These are phyloP conservation scores for Amphilophus citrinellus DNA, from an alignment of 2,113 vertebrate genomes.

Conservation along the genomic window DNA sequence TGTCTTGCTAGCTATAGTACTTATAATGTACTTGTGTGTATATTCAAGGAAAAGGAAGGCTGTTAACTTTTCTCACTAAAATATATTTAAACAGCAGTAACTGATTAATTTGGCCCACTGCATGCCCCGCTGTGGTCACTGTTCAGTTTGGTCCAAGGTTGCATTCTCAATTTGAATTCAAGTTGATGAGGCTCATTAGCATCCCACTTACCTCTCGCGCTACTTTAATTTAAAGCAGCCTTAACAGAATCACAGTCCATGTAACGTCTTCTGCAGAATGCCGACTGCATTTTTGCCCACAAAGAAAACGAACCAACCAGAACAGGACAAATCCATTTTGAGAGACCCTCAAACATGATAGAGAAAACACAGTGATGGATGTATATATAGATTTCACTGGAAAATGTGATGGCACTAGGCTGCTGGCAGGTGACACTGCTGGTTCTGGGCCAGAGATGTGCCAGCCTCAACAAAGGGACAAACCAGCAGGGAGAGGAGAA, in stretches of 20 bases:
- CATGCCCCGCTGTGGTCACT: not conserved
- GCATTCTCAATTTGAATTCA: not conserved
- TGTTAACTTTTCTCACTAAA: not conserved
- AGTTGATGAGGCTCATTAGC: not conserved
- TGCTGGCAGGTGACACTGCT: constrained; percentile 34
- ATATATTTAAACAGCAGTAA: not conserved
- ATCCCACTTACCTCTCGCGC: not conserved
- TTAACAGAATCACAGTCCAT: not conserved
- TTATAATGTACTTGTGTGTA: not conserved
- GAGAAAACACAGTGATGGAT: not conserved
- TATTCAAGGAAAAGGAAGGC: not conserved
- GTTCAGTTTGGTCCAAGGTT: not conserved
- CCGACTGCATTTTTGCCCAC: not conserved
- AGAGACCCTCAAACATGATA: not conserved
- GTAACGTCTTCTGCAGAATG: not conserved
- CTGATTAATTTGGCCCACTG: not conserved
- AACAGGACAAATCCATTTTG: not conserved
- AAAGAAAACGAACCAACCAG: not conserved
- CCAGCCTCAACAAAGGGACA: constrained; percentile 32
- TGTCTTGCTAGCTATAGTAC: not conserved
- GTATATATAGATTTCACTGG: constrained; percentile 18
- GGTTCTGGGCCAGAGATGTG: constrained; percentile 29
- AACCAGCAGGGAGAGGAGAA: constrained; percentile 32
- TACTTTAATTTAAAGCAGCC: not conserved
- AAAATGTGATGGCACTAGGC: not conserved